These are phyloP conservation scores for Xiphophorus birchmanni DNA, from an alignment of 2,797 vertebrate species.

Conservation along the genomic window DNA sequence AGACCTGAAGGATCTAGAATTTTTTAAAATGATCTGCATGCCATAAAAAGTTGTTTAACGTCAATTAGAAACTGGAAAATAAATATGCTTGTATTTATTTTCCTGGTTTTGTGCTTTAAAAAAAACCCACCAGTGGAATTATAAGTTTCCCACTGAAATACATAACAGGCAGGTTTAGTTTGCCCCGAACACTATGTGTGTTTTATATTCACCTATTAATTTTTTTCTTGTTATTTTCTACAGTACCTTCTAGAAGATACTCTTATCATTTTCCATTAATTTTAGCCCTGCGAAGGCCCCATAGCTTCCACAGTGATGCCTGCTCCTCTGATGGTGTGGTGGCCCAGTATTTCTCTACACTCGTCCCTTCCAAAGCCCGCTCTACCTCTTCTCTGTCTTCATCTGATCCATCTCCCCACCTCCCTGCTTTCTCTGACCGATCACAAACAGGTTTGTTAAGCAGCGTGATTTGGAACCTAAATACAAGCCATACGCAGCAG, in stretches of 20 bases:
- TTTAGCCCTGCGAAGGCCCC: conserved; percentile 59
- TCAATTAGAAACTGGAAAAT: background rate
- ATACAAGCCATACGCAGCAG: accelerated
- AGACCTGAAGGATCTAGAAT: background rate
- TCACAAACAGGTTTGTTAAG: conserved; percentile 57
- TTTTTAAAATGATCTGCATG: background rate
- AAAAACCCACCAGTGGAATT: background rate
- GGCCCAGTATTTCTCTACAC: conserved; percentile 33
- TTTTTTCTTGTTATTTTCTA: background rate
- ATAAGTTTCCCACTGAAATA: background rate
- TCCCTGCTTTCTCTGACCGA: conserved; percentile 33
- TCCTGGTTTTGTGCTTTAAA: background rate
- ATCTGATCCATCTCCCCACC: conserved; percentile 39
- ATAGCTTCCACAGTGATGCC: conserved; percentile 62
- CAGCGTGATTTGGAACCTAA: background rate
- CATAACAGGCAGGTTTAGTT: background rate
- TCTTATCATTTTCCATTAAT: conserved; percentile 19
- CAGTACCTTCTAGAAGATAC: conserved; percentile 1
- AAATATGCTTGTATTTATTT: background rate
- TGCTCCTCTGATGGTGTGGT: conserved; percentile 42
- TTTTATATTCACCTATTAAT: background rate
- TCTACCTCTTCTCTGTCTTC: conserved; percentile 34
- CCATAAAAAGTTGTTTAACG: background rate
- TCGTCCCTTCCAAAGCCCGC: conserved; percentile 43
- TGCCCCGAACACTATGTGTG: background rate